A percentile compares a stretch with the other conserved stretches of the same genome.
Conservation (phyloP, 2,113 vertebrate species). For the Gallinago paraguaiae region DNA sequence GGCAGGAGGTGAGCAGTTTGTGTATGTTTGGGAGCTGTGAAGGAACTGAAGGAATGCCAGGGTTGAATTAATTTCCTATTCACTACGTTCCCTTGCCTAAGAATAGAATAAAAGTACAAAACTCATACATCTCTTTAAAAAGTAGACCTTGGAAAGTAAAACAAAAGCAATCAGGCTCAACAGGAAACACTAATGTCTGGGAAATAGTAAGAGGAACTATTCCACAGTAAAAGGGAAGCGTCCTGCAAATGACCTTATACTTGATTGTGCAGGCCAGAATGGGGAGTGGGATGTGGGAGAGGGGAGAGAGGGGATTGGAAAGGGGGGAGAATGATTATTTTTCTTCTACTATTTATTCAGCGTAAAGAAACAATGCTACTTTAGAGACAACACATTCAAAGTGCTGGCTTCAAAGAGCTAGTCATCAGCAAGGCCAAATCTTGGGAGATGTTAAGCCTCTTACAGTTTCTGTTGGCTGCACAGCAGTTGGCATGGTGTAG, state of each 20-base stretch:
- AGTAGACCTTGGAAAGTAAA: neutral
- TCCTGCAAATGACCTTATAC: neutral
- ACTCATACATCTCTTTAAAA: neutral
- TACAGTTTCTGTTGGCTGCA: neutral
- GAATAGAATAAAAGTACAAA: constrained; percentile 17
- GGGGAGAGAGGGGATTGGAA: neutral
- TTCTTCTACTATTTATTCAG: neutral
- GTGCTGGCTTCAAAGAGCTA: neutral
- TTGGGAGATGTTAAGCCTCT: neutral
- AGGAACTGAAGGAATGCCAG: neutral
- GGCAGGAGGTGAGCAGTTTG: constrained; percentile 8
- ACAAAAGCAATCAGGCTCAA: neutral
- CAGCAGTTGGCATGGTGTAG: neutral
- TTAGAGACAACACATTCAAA: neutral
- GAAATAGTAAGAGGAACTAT: neutral
- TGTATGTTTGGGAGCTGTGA: neutral
- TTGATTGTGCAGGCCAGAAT: neutral
- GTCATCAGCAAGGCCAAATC: neutral
- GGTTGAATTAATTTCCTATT: constrained; percentile 18
- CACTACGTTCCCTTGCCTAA: neutral
- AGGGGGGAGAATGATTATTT: neutral
- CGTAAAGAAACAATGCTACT: neutral
- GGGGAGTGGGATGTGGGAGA: too few relatives aligned
- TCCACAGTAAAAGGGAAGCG: neutral
- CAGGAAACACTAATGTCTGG: neutral